These are phyloP conservation scores for Bradypodion ventrale DNA, from an alignment of 2,797 vertebrate genomes.

Conservation along the genomic window DNA sequence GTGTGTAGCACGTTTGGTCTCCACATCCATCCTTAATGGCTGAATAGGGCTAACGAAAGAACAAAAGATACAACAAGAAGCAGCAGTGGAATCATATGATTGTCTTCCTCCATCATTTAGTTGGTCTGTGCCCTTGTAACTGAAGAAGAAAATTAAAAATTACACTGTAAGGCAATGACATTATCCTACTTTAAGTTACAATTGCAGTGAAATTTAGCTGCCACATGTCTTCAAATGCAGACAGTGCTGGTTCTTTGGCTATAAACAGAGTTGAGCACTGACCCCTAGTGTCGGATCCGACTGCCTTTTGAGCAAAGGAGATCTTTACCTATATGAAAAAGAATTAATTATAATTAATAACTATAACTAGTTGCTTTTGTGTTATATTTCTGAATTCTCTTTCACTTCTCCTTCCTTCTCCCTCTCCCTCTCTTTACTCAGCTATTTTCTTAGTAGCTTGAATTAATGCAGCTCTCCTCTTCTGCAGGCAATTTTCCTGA, in stretches of 20 bases:
- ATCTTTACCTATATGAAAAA: neutral
- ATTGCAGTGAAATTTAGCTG: too few species aligned
- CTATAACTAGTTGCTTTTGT: neutral
- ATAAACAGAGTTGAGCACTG: too few species aligned
- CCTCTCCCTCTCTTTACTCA: neutral
- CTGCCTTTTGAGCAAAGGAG: too few species aligned
- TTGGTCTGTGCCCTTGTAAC: neutral
- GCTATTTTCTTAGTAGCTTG: constrained; percentile 8
- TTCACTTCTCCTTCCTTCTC: neutral
- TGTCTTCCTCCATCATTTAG: neutral
- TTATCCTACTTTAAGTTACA: neutral
- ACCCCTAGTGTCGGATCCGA: too few species aligned
- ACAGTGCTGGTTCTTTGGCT: too few species aligned
- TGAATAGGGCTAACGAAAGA: too few species aligned
- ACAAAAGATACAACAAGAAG: neutral
- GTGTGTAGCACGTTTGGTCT: too few species aligned
- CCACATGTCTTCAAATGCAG: too few species aligned
- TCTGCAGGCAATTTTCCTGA: constrained; percentile 53
- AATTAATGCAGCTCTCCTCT: neutral
- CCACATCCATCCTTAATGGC: too few species aligned
- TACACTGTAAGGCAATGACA: neutral
- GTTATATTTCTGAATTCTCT: constrained; percentile 1
- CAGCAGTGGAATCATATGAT: neutral
- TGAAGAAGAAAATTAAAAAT: neutral
- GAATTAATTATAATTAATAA: neutral